Evolutionary conservation across 2,113 vertebrate species (phyloP).

Genomic region (Mesoclemmys tuberculata): DNA sequence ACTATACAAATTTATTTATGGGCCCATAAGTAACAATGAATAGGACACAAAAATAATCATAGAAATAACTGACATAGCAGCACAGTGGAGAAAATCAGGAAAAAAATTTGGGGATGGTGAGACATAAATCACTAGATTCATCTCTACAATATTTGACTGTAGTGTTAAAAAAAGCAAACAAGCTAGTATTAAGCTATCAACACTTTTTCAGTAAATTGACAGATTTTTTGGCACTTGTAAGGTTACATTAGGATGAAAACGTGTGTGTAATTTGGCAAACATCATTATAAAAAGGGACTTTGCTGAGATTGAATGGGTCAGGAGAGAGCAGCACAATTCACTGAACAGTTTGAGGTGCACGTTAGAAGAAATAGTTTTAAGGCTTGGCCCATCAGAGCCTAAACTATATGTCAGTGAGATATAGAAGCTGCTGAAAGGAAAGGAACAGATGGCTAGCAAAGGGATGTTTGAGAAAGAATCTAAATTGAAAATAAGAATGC

Average conservation of each 20-base stretch:
- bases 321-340: conserved; percentile 34
- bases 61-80: neutral
- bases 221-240: neutral
- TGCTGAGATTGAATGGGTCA: neutral
- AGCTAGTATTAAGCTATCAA: neutral
- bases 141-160: conserved; percentile 1
- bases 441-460: neutral
- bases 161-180: conserved; percentile 2
- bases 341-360: neutral
- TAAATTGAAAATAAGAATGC: neutral
- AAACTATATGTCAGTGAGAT: neutral
- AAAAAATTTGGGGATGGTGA: neutral
- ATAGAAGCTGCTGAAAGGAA: neutral
- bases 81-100: neutral
- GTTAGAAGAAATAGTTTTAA: neutral
- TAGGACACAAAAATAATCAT: conserved; percentile 28
- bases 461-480: neutral
- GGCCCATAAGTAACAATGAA: neutral
- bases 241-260: neutral
- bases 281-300: conserved; percentile 7
- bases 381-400: neutral
- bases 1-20: neutral
- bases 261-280: neutral
- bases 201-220: conserved; percentile 12
- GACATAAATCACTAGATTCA: conserved; percentile 23